Evolutionary conservation across 1,140 invertebrate species (phyloP).

Genomic region (Xylocopa sonorina): DNA sequence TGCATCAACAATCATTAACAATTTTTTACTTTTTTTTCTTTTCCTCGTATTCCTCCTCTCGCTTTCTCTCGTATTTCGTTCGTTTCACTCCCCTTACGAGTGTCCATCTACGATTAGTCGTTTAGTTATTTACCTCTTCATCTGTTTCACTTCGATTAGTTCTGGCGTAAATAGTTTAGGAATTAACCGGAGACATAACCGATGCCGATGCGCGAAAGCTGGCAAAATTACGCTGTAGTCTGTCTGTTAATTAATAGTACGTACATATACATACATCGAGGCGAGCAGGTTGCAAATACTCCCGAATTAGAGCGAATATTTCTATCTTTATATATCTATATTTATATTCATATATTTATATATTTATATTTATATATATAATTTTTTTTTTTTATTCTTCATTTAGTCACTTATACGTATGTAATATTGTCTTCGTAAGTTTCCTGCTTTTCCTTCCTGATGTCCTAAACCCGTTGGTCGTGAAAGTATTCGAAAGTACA

Average conservation of each 20-base stretch:
- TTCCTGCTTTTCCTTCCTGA: conserved; percentile 59
- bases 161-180: conserved; percentile 54
- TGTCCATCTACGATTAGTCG: conserved; percentile 17
- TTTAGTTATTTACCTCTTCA: conserved; percentile 35
- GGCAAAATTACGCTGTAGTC: conserved; percentile 51
- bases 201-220: conserved; percentile 63
- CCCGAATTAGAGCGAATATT: conserved; percentile 63
- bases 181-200: conserved; percentile 61
- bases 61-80: conserved; percentile 44
- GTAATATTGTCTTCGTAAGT: conserved; percentile 67
- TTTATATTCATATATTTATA: conserved; percentile 40
- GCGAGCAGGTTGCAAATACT: conserved; percentile 65
- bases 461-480: conserved; percentile 55
- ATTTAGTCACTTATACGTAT: conserved; percentile 62
- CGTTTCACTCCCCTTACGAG: background rate
- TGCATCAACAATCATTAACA: conserved; percentile 77
- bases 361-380: conserved; percentile 52
- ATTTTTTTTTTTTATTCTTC: conserved; percentile 42
- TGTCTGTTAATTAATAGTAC: conserved; percentile 56
- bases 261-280: conserved; percentile 63
- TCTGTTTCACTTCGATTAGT: conserved; percentile 39
- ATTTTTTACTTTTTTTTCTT: conserved; percentile 62
- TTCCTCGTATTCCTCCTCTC: conserved; percentile 33
- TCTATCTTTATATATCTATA: conserved; percentile 54
- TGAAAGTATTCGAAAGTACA: conserved; percentile 49